Evolutionary conservation across 2,888 invertebrate species (phyloP), one percentile per base, ranked within the genome.

Genomic region (Dasypolia templi): DNA sequence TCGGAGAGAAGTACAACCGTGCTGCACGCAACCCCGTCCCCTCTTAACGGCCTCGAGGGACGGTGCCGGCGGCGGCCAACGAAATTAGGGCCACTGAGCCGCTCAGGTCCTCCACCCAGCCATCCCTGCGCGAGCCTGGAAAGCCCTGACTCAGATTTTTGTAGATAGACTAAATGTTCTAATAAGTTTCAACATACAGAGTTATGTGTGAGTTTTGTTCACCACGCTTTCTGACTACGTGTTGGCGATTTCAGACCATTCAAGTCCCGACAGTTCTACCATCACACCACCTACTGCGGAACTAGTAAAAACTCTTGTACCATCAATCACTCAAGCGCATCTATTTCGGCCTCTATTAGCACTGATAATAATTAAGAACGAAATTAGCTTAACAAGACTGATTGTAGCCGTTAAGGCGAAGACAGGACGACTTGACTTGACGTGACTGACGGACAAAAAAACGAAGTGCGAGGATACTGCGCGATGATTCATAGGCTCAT

Each of bases 331-430:
- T 64, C 49, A 61, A 55, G 26, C 56, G n/a, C 65, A 22, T 81
- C 39, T 76, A 68, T 68, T 81, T 76, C 59, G 59, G 58, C 49
- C 66, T 64, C 64, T n/a, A 82, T 73, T 70, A 81, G 61, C 73
- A 70, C 65, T 58, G 64, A 70, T 62, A 69, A 75, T 88, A 89
- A 90, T 91, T 90, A 89, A 83, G 85, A 83, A 81, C 87, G 70
- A 83, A 87, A 90, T 91, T 91, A 91, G 81, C 90, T 90, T 91
- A 91, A 88, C 87, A 81, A 61, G 87, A 88, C 74, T 74, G 73
- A 77, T 72, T 72, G 42, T 39, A 29, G 80, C 80, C 51, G 72
- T 72, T 51, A 53, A 3, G 46, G 51, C 39, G 82, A 74, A 70
- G 83, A 82, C 70, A 82, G 68, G 53, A 72, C 11, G 49, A 14